Percentiles rank a stretch among this genome's conserved stretches.
These are phyloP conservation scores for Acromyrmex charruanus DNA, from an alignment of 1,140 invertebrate species.

Conservation along the genomic window DNA sequence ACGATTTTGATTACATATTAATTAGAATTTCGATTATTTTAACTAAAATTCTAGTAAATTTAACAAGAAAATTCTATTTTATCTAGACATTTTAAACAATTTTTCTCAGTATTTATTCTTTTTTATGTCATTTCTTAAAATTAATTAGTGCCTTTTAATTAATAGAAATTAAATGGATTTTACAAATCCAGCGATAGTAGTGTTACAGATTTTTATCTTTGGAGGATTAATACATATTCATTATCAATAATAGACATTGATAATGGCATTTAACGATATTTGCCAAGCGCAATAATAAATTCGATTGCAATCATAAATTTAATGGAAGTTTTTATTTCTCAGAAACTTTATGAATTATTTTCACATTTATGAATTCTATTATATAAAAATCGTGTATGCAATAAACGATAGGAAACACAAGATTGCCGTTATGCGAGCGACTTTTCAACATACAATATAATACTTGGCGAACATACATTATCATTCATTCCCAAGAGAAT, in stretches of 20 bases:
- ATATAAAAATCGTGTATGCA: neutral
- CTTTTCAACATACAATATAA: neutral
- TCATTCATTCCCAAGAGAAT: slow-evolving; percentile 16
- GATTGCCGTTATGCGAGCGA: neutral
- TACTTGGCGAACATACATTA: neutral
- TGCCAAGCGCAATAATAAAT: neutral
- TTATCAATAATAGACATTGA: neutral
- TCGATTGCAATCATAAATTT: neutral
- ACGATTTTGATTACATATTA: no score
- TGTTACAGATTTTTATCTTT: no score
- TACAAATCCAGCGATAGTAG: no score
- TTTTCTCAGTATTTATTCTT: no score
- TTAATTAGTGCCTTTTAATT: no score
- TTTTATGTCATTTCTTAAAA: no score
- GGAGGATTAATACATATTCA: neutral
- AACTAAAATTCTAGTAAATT: no score
- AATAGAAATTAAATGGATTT: no score
- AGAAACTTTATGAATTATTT: neutral
- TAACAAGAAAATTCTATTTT: no score
- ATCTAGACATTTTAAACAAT: no score
- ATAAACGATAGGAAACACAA: slow-evolving; percentile 4
- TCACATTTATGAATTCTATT: neutral
- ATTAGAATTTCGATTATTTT: no score
- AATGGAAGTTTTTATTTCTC: neutral
- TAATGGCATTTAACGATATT: neutral